Conservation (phyloP, 2,888 invertebrate species). For the Euplexia lucipara region DNA sequence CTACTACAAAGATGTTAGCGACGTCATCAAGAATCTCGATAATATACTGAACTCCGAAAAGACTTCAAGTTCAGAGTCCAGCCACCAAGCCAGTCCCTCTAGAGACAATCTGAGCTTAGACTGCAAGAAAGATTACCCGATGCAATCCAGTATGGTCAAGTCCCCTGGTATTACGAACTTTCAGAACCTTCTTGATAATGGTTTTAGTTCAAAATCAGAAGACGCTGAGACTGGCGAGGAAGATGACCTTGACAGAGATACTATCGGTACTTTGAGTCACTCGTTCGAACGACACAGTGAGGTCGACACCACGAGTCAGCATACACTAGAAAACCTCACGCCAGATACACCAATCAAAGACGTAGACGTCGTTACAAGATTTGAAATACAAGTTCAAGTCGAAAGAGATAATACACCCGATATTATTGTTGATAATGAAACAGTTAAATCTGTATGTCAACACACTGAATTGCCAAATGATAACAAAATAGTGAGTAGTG, state of each 20-base stretch:
- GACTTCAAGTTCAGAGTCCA: constrained; percentile 91
- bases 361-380: constrained; percentile 71
- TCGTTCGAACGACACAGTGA: constrained; percentile 87
- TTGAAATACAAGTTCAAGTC: constrained; percentile 67
- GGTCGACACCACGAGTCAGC: constrained; percentile 80
- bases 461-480: constrained; percentile 84
- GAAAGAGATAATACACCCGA: constrained; percentile 57
- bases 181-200: constrained; percentile 82
- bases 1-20: constrained; percentile 91
- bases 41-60: constrained; percentile 92
- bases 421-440: constrained; percentile 68
- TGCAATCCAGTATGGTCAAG: constrained; percentile 86
- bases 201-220: constrained; percentile 73
- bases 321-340: constrained; percentile 85
- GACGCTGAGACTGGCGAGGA: constrained; percentile 75
- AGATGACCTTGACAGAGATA: constrained; percentile 83
- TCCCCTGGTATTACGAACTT: constrained; percentile 88
- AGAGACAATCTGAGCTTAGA: constrained; percentile 87
- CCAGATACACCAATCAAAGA: constrained; percentile 86
- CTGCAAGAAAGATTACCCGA: constrained; percentile 85
- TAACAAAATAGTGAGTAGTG: constrained; percentile 78
- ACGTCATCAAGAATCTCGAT: constrained; percentile 92
- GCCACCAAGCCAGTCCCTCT: constrained; percentile 90
- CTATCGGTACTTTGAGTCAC: constrained; percentile 86
- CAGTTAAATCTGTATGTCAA: constrained; percentile 62